Base-by-base conservation (phyloP, 2,113 vertebrate genomes). In the Nothobranchius kuhntae region DNA sequence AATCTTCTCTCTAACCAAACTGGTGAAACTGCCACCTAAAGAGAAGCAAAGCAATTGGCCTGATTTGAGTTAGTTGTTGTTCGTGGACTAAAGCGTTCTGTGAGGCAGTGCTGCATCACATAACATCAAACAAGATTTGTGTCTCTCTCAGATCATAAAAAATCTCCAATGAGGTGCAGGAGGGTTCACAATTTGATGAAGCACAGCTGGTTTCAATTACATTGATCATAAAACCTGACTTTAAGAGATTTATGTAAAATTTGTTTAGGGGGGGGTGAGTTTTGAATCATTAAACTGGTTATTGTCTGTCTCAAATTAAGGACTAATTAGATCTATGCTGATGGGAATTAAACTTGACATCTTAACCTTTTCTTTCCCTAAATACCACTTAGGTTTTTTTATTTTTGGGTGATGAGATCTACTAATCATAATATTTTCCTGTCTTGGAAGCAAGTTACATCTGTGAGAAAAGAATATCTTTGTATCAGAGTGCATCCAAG, bases 101-200 rank as follows among this genome's bases (percentile, higher is more conserved):
- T 68, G 67, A 53, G 77, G 17, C 64, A 63, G 53, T 17, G 73
- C 70, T 62, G 70, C 76, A 38, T 71, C 75, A 71, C 56, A 12
- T 71, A 61, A 80, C 67, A 78, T 77, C 47, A 72, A 9, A 38
- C 59, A 35, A 59, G 86, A 90, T 90, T 77, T 77, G 84, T 78
- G 66, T 57, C 72, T 68, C 53, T 52, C 17, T 30, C 35, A 53
- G 59, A 15, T 69, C 77, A 80, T 91, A 90, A 90, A 91, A 87
- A 84, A 78, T 9, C 12, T 10, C 70, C 77, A 85, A 84, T 81
- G 67, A 86, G 78, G 67, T 70, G 69, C 55, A 45, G 30, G 71
- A 51, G 44, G 60, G 46, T 73, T 68, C 67, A 78, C 62, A 53
- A 45, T 35, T 61, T 83, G 82, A 87, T 71, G 63, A 77, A 89